These are phyloP conservation scores for Cariama cristata DNA, from an alignment of 2,113 vertebrate species.

Conservation along the genomic window DNA sequence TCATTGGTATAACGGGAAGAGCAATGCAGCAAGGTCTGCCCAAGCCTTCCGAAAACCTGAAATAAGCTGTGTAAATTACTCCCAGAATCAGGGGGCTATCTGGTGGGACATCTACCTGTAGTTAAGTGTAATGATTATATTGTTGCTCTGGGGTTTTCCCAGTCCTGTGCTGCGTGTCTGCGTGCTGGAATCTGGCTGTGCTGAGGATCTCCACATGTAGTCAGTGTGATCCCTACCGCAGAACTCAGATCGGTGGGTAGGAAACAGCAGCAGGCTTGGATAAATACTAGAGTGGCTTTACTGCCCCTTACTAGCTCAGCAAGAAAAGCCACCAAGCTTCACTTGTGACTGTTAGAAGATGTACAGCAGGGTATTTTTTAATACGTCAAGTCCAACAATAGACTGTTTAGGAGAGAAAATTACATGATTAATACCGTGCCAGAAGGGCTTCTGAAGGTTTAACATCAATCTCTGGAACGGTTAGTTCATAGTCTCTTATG, in stretches of 20 bases:
- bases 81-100: no score
- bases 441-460: neutral
- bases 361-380: neutral
- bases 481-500: neutral
- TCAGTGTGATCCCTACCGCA: neutral
- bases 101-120: neutral
- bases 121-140: neutral
- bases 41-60: neutral
- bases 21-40: neutral
- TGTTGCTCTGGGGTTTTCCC: neutral
- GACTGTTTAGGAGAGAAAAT: neutral
- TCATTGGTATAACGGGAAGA: neutral
- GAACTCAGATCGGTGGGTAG: neutral
- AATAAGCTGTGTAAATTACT: neutral
- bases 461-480: neutral
- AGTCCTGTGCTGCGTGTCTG: neutral
- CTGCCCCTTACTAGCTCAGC: neutral
- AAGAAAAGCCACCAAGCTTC: neutral
- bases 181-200: neutral
- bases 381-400: neutral
- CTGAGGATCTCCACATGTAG: neutral
- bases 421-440: neutral
- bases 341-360: no score
- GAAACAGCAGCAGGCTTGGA: neutral
- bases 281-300: no score